phyloP scores from a whole-genome alignment of 1,140 invertebrate species.

The Acarapis woodi region DNA sequence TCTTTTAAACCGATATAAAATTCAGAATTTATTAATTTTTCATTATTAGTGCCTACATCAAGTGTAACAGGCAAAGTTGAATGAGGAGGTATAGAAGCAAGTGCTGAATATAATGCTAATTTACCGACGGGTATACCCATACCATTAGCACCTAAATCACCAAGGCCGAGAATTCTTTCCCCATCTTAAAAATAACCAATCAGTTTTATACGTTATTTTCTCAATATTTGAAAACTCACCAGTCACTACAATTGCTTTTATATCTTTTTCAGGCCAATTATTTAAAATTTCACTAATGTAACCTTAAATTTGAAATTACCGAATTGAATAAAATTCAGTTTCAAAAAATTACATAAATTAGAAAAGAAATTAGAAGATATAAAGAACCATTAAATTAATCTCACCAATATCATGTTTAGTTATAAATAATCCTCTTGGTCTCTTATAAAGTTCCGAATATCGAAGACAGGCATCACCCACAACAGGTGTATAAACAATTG shows the following conservation, averaged over 20 bases:
- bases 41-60: slow-evolving; percentile 74
- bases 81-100: slow-evolving; percentile 74
- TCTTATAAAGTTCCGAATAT: slow-evolving; percentile 72
- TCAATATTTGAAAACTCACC: background rate
- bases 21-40: slow-evolving; percentile 58
- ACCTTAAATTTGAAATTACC: no score
- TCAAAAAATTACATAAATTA: no score
- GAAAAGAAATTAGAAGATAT: no score
- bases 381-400: no score
- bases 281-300: slow-evolving; percentile 33
- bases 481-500: slow-evolving; percentile 89
- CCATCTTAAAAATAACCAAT: slow-evolving; percentile 86
- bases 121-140: slow-evolving; percentile 92
- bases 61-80: slow-evolving; percentile 67
- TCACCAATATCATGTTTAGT: slow-evolving; percentile 85
- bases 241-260: slow-evolving; percentile 19
- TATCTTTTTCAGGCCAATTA: slow-evolving; percentile 63
- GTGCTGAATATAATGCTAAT: slow-evolving; percentile 60
- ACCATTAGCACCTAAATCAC: slow-evolving; percentile 72
- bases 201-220: no score
- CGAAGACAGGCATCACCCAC: slow-evolving; percentile 89
- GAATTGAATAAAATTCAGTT: no score
- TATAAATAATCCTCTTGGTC: slow-evolving; percentile 70
- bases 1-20: slow-evolving; percentile 78
- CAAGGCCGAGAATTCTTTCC: slow-evolving; percentile 69